These are phyloP conservation scores for Neria commutata DNA, from an alignment of 2,888 invertebrate genomes.

Conservation along the genomic window DNA sequence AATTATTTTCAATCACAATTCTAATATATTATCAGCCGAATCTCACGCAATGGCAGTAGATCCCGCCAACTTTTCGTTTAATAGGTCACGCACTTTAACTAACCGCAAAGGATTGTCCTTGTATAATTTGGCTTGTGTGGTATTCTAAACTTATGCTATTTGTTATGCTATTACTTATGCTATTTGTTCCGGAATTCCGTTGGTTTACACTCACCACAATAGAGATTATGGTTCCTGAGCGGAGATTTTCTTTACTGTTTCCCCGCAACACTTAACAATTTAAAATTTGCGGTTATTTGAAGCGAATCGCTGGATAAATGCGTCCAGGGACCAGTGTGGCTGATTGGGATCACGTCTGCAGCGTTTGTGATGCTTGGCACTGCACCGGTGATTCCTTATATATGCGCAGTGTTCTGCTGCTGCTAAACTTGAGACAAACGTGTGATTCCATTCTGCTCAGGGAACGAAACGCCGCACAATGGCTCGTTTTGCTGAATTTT, in stretches of 20 bases:
- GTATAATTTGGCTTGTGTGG: slow-evolving; percentile 6
- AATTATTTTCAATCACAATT: too few species aligned
- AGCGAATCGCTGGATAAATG: slow-evolving; percentile 11
- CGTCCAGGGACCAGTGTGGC: background rate
- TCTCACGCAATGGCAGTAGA: too few species aligned
- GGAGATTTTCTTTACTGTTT: slow-evolving; percentile 18
- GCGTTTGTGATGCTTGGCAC: slow-evolving; percentile 35
- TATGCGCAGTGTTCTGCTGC: background rate
- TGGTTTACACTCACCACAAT: slow-evolving; percentile 2
- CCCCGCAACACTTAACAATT: slow-evolving; percentile 6
- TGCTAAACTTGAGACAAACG: background rate
- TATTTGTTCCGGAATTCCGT: slow-evolving; percentile 6
- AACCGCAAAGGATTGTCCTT: too few species aligned
- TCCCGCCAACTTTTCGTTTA: too few species aligned
- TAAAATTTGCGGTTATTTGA: slow-evolving; percentile 8
- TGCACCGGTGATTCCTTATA: slow-evolving; percentile 23
- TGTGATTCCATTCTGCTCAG: slow-evolving; percentile 24
- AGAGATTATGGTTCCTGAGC: background rate
- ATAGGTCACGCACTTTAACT: too few species aligned
- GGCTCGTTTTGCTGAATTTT: too few species aligned
- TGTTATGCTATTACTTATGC: slow-evolving; percentile 13
- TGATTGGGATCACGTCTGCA: slow-evolving; percentile 33
- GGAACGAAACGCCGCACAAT: slow-evolving; percentile 11
- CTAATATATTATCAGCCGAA: too few species aligned
- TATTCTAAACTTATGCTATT: slow-evolving; percentile 13